Conservation (phyloP, 2,797 vertebrate species). For the Oreochromis mossambicus region DNA sequence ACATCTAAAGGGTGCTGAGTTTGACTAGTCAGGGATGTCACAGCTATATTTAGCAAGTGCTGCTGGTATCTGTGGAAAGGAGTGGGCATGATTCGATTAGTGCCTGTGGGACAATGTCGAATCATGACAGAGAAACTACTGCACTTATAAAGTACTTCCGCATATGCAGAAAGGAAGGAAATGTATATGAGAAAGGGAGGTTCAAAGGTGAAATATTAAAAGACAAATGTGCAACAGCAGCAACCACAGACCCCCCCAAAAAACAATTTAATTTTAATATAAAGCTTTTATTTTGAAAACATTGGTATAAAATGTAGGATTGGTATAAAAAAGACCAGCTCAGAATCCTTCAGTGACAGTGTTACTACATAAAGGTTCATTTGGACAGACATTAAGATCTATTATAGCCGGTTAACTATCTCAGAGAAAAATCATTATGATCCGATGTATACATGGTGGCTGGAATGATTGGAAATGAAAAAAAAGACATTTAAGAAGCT, state of each 20-base stretch:
- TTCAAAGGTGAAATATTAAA: background rate
- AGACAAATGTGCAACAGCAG: background rate
- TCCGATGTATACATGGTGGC: background rate
- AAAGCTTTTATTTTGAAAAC: slow-evolving; percentile 62
- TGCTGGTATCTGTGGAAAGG: background rate
- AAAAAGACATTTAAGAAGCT: background rate
- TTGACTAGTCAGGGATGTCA: slow-evolving; percentile 32
- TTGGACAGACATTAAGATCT: slow-evolving; percentile 9
- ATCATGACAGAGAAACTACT: background rate
- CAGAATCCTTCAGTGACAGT: slow-evolving; percentile 41
- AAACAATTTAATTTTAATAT: slow-evolving; percentile 7
- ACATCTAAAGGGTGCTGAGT: slow-evolving; percentile 34
- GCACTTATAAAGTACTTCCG: too few species aligned
- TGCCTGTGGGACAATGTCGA: slow-evolving; percentile 5
- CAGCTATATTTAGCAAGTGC: slow-evolving; percentile 52
- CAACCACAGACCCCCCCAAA: too few species aligned
- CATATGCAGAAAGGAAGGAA: background rate
- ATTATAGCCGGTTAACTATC: background rate
- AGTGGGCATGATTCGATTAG: background rate
- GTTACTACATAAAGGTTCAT: background rate
- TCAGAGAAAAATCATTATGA: background rate
- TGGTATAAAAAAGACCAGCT: slow-evolving; percentile 4
- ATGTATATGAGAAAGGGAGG: background rate
- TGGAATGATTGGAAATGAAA: background rate
- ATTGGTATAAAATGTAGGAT: slow-evolving; percentile 12